phyloP scores from a whole-genome alignment of 1,140 invertebrate species.

The Thaumatotibia leucotreta region DNA sequence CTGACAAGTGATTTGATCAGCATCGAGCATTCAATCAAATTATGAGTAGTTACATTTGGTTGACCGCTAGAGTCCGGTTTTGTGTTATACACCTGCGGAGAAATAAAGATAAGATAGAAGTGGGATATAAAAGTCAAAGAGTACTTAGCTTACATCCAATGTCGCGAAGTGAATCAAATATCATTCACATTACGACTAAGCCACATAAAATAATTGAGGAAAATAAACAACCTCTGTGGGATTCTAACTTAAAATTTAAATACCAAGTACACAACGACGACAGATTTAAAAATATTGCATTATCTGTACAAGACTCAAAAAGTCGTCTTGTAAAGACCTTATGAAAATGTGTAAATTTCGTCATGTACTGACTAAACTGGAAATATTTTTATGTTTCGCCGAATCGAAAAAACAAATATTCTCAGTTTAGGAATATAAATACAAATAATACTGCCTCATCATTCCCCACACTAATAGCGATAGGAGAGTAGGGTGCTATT shows the following conservation, averaged over 20 bases:
- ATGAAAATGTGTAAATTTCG: conserved; percentile 11
- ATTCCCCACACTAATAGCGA: conserved; percentile 66
- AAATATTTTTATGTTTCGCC: conserved; percentile 22
- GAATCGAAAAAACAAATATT: conserved; percentile 17
- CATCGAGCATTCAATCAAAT: conserved; percentile 56
- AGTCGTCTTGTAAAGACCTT: not conserved
- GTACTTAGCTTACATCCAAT: conserved; percentile 40
- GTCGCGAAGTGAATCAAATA: conserved; percentile 40
- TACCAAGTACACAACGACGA: conserved; percentile 25
- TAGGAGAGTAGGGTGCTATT: conserved; percentile 66
- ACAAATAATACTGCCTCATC: conserved; percentile 40
- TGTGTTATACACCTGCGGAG: conserved; percentile 77
- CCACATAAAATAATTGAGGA: conserved; percentile 45
- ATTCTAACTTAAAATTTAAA: conserved; percentile 12
- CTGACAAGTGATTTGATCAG: conserved; percentile 65
- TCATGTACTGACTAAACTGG: conserved; percentile 35
- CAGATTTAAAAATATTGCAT: not conserved
- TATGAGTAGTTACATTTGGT: conserved; percentile 76
- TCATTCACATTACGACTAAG: conserved; percentile 54
- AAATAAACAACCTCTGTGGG: conserved; percentile 26
- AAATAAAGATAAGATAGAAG: conserved; percentile 73
- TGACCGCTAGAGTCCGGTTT: conserved; percentile 77
- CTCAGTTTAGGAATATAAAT: conserved; percentile 29
- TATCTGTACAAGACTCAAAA: not conserved
- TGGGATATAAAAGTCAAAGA: conserved; percentile 51